phyloP scores from a whole-genome alignment of 2,113 vertebrate genomes.

The rabbit (Oryctolagus cuniculus) region DNA sequence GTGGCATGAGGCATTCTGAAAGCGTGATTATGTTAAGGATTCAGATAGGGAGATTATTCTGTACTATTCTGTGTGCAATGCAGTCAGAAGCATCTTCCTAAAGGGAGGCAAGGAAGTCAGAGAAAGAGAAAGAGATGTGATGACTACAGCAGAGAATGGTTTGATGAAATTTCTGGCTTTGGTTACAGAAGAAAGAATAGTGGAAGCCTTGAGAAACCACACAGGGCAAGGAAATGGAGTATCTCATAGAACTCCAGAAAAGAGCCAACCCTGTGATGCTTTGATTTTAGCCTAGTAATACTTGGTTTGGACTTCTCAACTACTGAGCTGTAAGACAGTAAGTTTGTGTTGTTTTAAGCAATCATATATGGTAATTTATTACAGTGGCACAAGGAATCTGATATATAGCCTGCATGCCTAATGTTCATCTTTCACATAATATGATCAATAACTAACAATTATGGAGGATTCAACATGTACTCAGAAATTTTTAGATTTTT shows the following conservation, averaged over 20 bases:
- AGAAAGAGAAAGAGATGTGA: not conserved
- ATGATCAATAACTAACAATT: not conserved
- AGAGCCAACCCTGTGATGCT: not conserved
- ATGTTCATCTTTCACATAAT: not conserved
- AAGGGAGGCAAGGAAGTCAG: not conserved
- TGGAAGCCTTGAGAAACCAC: not conserved
- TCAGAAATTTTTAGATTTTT: not conserved
- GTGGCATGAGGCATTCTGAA: not conserved
- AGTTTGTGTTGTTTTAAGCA: not conserved
- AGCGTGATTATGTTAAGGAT: not conserved
- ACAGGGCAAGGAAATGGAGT: not conserved
- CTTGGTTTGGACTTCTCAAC: not conserved
- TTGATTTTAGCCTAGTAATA: not conserved
- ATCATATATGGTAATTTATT: not conserved
- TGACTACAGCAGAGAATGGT: not conserved
- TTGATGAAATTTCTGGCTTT: not conserved
- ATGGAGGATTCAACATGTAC: not conserved
- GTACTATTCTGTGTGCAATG: not conserved
- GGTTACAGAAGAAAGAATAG: not conserved
- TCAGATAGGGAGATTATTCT: not conserved
- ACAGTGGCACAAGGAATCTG: not conserved
- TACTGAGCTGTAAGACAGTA: not conserved
- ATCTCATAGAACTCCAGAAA: not conserved
- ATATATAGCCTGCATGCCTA: not conserved
- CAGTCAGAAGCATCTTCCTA: not conserved